A percentile compares a stretch with the other conserved stretches of the same genome.
Evolutionary conservation across 2,113 vertebrate genomes (phyloP).

Genomic region (Oreochromis niloticus): DNA sequence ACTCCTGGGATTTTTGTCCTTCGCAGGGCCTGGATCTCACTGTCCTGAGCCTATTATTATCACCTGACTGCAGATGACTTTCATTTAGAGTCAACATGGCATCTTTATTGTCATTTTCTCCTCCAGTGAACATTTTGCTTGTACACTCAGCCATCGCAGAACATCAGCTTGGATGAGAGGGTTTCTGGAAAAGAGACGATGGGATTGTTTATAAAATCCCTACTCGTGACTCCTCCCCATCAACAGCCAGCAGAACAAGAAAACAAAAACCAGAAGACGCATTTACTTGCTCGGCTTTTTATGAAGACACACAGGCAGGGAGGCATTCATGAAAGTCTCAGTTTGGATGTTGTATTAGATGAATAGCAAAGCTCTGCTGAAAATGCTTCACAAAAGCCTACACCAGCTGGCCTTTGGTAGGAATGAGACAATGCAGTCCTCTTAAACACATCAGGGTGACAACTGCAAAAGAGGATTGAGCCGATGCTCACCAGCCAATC

Average conservation of each 20-base stretch:
- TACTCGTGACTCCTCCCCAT: background rate
- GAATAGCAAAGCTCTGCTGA: background rate
- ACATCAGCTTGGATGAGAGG: background rate
- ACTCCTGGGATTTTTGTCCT: constrained; percentile 2
- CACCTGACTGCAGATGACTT: background rate
- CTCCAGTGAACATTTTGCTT: background rate
- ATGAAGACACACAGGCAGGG: background rate
- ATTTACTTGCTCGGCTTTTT: background rate
- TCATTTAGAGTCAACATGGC: background rate
- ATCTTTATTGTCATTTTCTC: background rate
- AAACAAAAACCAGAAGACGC: background rate
- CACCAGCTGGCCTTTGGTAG: constrained; percentile 20
- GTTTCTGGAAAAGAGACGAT: background rate
- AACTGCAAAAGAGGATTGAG: constrained; percentile 54
- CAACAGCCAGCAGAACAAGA: background rate
- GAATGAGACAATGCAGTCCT: constrained; percentile 49
- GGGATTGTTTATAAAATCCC: background rate
- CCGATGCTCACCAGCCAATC: constrained; percentile 8
- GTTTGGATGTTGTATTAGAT: background rate
- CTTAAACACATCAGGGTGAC: constrained; percentile 35
- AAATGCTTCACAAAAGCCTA: constrained; percentile 29
- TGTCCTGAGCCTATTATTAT: background rate
- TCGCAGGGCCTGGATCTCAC: background rate
- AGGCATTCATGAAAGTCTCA: background rate
- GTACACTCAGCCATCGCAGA: background rate